Percentiles rank a stretch among this genome's conserved stretches.
Conservation (phyloP, 1,140 invertebrate genomes). For the Alviniconcha marisindica region DNA sequence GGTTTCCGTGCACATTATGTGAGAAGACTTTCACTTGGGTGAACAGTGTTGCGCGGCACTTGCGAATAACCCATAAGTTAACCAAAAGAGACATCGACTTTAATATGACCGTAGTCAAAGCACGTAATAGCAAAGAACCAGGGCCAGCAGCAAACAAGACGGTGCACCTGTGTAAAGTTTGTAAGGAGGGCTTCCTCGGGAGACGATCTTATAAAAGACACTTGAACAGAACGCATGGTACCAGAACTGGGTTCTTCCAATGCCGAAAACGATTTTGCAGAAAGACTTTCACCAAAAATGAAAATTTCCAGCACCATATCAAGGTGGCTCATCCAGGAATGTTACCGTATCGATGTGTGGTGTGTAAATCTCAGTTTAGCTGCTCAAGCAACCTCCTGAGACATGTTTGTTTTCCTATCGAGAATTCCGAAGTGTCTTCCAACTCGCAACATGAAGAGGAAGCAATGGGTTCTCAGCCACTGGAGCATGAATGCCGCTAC, state of each 20-base stretch:
- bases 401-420: background rate
- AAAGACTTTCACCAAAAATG: background rate
- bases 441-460: background rate
- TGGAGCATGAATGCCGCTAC: conserved; percentile 8
- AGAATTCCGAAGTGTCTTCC: background rate
- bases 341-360: background rate
- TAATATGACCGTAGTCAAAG: background rate
- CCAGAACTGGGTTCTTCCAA: background rate
- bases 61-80: background rate
- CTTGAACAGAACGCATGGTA: background rate
- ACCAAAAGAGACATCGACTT: background rate
- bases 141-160: background rate
- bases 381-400: background rate
- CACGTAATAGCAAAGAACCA: background rate
- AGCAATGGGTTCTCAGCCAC: background rate
- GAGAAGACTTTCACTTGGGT: background rate
- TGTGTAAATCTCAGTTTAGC: background rate
- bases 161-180: conserved; percentile 3
- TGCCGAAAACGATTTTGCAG: background rate
- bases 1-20: background rate
- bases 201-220: background rate
- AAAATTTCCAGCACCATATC: background rate
- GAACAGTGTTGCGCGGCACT: background rate
- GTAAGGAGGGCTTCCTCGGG: background rate
- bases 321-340: background rate